Evolutionary conservation across 2,797 vertebrate genomes (phyloP).

Genomic region (Phaenicophaeus curvirostris): DNA sequence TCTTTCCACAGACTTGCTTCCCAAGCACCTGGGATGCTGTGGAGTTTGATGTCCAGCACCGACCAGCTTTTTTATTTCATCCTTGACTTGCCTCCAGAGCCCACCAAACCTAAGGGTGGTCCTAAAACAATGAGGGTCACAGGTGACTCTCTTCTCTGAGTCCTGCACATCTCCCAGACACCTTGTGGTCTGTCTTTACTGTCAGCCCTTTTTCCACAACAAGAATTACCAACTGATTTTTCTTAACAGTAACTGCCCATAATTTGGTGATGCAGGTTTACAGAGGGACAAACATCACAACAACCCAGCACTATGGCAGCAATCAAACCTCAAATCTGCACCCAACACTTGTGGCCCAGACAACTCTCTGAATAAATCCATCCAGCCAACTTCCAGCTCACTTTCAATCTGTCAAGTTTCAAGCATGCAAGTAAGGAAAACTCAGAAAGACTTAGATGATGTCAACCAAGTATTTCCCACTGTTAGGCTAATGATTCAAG

Average conservation of each 20-base stretch:
- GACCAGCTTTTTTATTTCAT: background rate
- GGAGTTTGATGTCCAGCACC: background rate
- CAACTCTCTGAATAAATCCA: background rate
- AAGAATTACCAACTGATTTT: background rate
- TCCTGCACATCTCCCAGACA: background rate
- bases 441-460: background rate
- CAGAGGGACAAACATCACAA: background rate
- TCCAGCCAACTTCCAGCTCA: background rate
- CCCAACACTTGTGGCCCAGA: background rate
- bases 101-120: background rate
- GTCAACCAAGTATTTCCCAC: background rate
- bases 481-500: background rate
- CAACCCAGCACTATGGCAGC: background rate
- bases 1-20: background rate
- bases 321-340: background rate
- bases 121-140: background rate
- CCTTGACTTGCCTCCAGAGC: background rate
- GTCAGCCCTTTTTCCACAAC: background rate
- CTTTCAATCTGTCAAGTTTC: background rate
- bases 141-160: background rate
- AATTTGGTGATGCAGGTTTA: background rate
- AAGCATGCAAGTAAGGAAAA: background rate
- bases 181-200: background rate
- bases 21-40: fast-evolving
- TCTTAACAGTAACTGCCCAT: background rate